phyloP scores from a whole-genome alignment of 53 echinoderm and acorn worm species.

The Echinometra lucunter region DNA sequence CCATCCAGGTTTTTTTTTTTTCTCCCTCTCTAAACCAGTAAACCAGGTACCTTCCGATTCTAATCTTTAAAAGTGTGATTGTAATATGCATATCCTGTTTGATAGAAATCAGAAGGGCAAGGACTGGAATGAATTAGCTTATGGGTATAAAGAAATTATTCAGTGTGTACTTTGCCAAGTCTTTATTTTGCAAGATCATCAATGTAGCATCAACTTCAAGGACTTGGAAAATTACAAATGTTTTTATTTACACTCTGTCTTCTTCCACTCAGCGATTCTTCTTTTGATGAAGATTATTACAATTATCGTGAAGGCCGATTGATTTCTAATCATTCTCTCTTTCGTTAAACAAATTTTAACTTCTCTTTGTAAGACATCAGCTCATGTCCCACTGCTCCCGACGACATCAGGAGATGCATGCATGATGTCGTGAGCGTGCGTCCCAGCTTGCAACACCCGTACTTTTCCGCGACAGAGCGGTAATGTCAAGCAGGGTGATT shows the following conservation, averaged over 20 bases:
- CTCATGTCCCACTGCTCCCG: conserved; percentile 49
- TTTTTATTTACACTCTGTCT: background rate
- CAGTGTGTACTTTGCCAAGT: background rate
- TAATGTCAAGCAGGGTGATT: conserved; percentile 68
- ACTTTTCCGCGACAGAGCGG: conserved; percentile 20
- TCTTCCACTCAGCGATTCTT: no score
- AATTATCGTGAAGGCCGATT: background rate
- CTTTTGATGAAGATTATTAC: no score
- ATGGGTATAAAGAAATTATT: no score
- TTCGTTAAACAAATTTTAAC: background rate
- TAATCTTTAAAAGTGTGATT: background rate
- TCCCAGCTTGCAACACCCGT: background rate
- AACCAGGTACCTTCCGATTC: background rate
- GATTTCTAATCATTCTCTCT: background rate
- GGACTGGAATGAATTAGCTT: no score
- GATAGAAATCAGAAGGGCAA: no score
- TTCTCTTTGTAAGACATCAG: conserved; percentile 7
- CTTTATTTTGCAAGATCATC: background rate
- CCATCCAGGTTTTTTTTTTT: no score
- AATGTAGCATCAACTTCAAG: no score
- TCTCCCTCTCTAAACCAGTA: no score
- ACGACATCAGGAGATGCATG: background rate
- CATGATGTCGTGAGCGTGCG: background rate
- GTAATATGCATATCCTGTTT: no score
- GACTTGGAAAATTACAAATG: no score